These are phyloP conservation scores for Chaetops frenatus DNA, from an alignment of 2,113 vertebrate genomes.

Conservation along the genomic window DNA sequence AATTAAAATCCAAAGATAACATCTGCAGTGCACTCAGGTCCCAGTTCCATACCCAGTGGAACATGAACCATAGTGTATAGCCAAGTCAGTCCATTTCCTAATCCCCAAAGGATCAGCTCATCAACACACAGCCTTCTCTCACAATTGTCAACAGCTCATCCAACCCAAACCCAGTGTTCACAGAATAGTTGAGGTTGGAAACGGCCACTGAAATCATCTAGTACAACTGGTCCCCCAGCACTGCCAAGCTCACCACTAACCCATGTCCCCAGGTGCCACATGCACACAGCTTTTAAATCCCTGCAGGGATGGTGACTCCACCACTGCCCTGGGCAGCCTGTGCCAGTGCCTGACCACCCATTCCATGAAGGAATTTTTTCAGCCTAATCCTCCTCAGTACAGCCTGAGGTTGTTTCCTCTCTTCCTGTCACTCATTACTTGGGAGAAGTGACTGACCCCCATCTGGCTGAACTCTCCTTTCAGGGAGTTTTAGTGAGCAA, in stretches of 20 bases:
- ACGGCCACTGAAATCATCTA: not conserved
- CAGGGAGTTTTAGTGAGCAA: not conserved
- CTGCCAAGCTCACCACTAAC: not conserved
- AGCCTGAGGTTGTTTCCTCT: not conserved
- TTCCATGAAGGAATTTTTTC: not conserved
- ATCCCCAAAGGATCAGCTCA: not conserved
- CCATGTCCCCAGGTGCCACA: not conserved
- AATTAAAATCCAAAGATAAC: slow-evolving; percentile 14
- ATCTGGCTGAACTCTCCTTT: not conserved
- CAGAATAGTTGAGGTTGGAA: not conserved
- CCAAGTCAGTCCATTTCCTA: not conserved
- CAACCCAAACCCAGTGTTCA: not conserved
- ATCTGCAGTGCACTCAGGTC: not conserved
- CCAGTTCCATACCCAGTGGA: not conserved
- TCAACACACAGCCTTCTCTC: not conserved
- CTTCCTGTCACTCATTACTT: not conserved
- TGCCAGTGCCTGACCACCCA: not conserved
- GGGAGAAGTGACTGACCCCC: not conserved
- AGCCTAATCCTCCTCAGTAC: not conserved
- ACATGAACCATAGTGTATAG: not conserved
- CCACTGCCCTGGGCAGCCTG: not conserved
- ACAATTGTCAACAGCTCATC: not conserved
- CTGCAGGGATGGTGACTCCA: not conserved
- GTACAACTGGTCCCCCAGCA: not conserved
- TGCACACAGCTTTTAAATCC: not conserved